A percentile compares a stretch with the other conserved stretches of the same genome.
These are phyloP conservation scores for Mungos mungo DNA, from an alignment of 2,113 vertebrate species.

Conservation along the genomic window DNA sequence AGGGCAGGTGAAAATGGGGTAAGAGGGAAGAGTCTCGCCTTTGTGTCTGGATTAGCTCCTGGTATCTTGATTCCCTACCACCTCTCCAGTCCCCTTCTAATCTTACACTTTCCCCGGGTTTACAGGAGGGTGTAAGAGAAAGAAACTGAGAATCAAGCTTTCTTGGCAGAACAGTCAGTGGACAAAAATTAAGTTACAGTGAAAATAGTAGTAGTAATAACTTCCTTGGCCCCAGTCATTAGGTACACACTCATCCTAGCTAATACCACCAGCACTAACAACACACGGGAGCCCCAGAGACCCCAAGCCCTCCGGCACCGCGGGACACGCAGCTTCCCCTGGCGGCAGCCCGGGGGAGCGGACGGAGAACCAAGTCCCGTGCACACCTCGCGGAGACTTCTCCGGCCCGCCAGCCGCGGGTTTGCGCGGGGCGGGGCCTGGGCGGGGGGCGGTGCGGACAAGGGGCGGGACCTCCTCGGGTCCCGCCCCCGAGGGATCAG, in stretches of 20 bases:
- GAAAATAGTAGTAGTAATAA: background rate
- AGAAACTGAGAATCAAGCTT: background rate
- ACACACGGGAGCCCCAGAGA: background rate
- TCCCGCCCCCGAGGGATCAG: background rate
- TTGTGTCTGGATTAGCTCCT: background rate
- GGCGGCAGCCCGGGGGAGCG: accelerated
- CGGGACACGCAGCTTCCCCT: background rate
- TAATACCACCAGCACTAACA: background rate
- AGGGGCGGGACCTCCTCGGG: accelerated
- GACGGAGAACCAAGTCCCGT: accelerated
- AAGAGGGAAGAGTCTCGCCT: background rate
- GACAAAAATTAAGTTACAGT: background rate
- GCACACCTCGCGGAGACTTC: background rate
- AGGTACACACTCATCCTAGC: background rate
- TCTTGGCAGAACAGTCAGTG: background rate
- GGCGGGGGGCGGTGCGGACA: background rate
- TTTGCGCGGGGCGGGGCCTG: background rate
- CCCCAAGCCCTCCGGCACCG: background rate
- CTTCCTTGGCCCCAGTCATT: background rate
- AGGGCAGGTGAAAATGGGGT: background rate
- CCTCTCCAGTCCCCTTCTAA: background rate
- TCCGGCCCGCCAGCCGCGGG: background rate
- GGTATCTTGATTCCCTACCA: background rate
- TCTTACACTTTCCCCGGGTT: background rate
- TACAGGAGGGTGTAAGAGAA: background rate